Conservation (phyloP, 2,113 vertebrate genomes). For the Lagopus muta region DNA sequence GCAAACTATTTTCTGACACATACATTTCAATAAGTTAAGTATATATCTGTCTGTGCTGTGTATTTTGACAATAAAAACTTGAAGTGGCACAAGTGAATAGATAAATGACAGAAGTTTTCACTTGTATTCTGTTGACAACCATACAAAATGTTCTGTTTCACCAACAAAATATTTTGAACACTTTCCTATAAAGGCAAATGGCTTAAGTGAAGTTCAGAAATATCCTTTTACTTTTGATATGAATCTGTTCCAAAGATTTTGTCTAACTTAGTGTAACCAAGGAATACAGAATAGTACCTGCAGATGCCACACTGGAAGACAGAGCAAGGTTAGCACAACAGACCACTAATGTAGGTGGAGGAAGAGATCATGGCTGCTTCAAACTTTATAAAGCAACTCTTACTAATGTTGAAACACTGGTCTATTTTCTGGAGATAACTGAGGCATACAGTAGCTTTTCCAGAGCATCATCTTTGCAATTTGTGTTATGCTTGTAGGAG, state of each 20-base stretch:
- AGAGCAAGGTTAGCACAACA: background rate
- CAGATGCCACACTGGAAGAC: background rate
- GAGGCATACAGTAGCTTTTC: background rate
- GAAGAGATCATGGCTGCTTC: background rate
- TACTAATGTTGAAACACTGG: background rate
- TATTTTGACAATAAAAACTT: background rate
- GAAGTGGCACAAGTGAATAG: too few relatives aligned
- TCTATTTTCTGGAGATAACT: background rate
- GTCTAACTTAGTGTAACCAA: background rate
- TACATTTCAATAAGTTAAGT: background rate
- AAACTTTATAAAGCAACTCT: background rate
- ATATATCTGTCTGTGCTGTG: background rate
- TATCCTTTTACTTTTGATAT: background rate
- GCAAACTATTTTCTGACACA: slow-evolving; percentile 42
- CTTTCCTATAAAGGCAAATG: background rate
- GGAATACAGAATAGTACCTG: background rate
- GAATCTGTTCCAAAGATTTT: background rate
- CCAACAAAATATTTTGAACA: background rate
- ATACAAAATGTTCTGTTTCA: background rate
- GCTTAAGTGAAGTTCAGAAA: background rate
- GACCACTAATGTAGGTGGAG: background rate
- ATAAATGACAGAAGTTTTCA: background rate
- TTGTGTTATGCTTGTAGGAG: background rate
- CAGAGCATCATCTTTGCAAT: background rate
- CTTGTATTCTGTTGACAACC: background rate